These are phyloP conservation scores for Sardinella longiceps DNA, from an alignment of 2,797 vertebrate species.

Conservation along the genomic window DNA sequence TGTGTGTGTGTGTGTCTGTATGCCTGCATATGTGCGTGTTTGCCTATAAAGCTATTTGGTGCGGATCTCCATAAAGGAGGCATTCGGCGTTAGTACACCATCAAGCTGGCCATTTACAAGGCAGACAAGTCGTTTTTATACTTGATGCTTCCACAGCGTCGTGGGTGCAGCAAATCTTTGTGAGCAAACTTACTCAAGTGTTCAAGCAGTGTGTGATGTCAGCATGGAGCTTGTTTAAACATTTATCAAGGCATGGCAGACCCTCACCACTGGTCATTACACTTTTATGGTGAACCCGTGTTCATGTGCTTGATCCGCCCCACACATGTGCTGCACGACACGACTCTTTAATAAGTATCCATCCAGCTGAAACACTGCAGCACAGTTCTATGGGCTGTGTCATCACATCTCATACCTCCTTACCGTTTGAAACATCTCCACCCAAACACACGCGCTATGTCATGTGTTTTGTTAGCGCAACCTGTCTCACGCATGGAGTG, in stretches of 20 bases:
- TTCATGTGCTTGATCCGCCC: background rate
- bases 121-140: constrained; percentile 46
- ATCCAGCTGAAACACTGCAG: background rate
- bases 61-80: constrained; percentile 36
- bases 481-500: background rate
- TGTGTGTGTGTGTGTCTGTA: no score
- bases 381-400: background rate
- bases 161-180: constrained; percentile 36
- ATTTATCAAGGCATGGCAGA: background rate
- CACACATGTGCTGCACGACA: background rate
- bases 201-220: background rate
- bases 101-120: constrained; percentile 55
- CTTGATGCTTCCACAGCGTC: constrained; percentile 47
- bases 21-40: no score
- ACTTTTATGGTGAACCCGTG: background rate
- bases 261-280: background rate
- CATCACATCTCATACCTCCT: background rate
- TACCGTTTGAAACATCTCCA: no score
- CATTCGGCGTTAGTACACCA: constrained; percentile 36
- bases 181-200: background rate
- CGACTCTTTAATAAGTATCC: background rate
- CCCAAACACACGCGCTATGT: no score
- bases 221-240: constrained; percentile 17
- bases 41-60: constrained; percentile 14
- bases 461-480: background rate